A percentile compares a stretch with the other conserved stretches of the same genome.
Evolutionary conservation across 2,797 vertebrate genomes (phyloP).

Genomic region (Clarias pachynema): DNA sequence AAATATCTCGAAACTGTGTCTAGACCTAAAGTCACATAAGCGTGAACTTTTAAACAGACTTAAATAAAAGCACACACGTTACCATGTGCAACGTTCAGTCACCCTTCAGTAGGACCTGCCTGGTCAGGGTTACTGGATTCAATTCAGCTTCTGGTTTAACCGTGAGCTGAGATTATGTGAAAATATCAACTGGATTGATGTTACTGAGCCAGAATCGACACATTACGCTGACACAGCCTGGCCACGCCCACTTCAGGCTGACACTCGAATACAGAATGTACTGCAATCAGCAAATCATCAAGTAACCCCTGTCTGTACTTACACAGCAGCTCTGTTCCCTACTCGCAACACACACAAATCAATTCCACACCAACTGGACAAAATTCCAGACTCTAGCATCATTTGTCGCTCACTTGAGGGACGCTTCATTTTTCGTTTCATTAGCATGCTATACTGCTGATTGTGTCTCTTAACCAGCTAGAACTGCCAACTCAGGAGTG

Average conservation of each 20-base stretch:
- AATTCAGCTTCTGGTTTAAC: too few species aligned
- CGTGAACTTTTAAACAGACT: not conserved
- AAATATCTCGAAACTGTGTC: not conserved
- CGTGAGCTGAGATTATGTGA: too few species aligned
- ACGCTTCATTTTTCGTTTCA: too few species aligned
- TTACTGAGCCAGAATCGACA: not conserved
- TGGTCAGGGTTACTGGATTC: too few species aligned
- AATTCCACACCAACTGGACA: not conserved
- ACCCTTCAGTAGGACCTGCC: not conserved
- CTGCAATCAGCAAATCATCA: not conserved
- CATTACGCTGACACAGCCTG: not conserved
- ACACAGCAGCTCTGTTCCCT: not conserved
- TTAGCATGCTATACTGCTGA: not conserved
- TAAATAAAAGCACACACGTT: not conserved
- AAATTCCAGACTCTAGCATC: too few species aligned
- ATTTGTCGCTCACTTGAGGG: not conserved
- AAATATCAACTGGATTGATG: not conserved
- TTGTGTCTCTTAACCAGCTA: not conserved
- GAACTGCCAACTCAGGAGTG: not conserved
- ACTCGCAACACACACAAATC: not conserved
- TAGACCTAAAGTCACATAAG: not conserved
- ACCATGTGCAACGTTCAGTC: not conserved
- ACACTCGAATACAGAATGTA: not conserved
- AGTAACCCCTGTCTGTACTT: not conserved
- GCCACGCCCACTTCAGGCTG: not conserved